Conservation (phyloP, 2,113 vertebrate species). For the Rhinoptilus africanus region DNA sequence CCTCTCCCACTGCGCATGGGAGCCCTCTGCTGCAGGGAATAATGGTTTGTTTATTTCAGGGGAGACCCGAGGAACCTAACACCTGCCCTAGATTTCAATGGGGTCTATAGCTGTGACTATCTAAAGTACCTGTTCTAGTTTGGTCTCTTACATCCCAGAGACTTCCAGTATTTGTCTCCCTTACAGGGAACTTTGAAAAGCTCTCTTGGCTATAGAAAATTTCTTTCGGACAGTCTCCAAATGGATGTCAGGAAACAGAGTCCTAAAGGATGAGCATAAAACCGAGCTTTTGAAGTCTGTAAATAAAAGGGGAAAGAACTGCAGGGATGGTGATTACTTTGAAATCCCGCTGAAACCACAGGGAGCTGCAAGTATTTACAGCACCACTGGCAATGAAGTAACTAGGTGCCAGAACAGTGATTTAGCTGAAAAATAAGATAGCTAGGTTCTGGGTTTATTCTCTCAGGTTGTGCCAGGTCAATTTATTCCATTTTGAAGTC, state of each 20-base stretch:
- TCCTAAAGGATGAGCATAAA: not conserved
- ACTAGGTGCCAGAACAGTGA: slow-evolving; percentile 32
- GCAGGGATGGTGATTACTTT: slow-evolving; percentile 22
- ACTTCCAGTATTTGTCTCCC: not conserved
- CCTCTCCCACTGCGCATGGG: not conserved
- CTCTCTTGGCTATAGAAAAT: not conserved
- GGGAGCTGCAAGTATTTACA: slow-evolving; percentile 36
- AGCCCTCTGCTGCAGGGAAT: not conserved
- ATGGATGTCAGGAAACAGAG: not conserved
- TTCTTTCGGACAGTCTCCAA: not conserved
- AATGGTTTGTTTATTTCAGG: not conserved
- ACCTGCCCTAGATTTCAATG: not conserved
- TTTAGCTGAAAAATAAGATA: slow-evolving; percentile 25
- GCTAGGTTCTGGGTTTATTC: not conserved
- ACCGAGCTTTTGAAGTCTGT: slow-evolving; percentile 43
- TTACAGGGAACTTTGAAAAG: not conserved
- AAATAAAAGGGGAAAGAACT: slow-evolving; percentile 40
- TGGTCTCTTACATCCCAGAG: not conserved
- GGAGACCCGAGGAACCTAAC: not conserved
- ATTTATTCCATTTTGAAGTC: not conserved
- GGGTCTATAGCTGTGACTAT: not conserved
- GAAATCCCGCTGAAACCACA: slow-evolving; percentile 48
- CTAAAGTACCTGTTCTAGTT: not conserved
- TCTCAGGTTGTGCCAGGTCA: not conserved
- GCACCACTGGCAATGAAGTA: slow-evolving; percentile 40